phyloP scores from a whole-genome alignment of 2,797 vertebrate genomes.

The Acipenser oxyrinchus region DNA sequence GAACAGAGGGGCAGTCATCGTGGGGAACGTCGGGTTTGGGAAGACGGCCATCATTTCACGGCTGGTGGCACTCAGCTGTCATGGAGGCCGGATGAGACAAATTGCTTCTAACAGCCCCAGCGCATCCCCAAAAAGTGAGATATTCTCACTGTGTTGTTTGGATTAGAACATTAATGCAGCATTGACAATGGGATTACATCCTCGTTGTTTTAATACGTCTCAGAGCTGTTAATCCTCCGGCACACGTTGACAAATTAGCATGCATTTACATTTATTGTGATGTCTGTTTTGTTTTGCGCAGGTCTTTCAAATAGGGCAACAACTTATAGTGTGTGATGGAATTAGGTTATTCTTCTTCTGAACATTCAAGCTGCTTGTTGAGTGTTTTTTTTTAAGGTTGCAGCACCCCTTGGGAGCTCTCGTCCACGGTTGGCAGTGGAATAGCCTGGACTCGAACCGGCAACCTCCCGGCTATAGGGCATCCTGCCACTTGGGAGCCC shows the following conservation, averaged over 20 bases:
- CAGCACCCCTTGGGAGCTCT: no score
- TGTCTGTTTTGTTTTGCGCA: not conserved
- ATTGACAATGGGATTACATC: not conserved
- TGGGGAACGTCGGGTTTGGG: constrained; percentile 89
- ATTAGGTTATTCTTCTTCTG: no score
- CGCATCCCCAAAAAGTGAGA: constrained; percentile 79
- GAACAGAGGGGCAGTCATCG: constrained; percentile 70
- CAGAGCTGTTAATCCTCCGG: not conserved
- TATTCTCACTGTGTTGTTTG: not conserved
- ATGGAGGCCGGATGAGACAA: constrained; percentile 94
- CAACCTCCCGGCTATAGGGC: no score
- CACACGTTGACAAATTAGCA: not conserved
- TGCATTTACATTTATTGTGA: constrained; percentile 1
- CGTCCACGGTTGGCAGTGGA: no score
- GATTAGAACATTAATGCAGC: constrained; percentile 4
- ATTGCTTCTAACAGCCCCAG: constrained; percentile 87
- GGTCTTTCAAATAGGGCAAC: no score
- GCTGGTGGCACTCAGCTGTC: constrained; percentile 92
- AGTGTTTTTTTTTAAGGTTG: no score
- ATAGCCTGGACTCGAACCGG: no score
- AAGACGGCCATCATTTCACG: constrained; percentile 92
- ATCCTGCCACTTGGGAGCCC: no score
- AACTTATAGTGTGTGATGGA: no score
- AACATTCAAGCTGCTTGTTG: no score
- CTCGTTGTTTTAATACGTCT: not conserved